Evolutionary conservation across 2,797 vertebrate genomes (phyloP).

Genomic region (Peromyscus eremicus): DNA sequence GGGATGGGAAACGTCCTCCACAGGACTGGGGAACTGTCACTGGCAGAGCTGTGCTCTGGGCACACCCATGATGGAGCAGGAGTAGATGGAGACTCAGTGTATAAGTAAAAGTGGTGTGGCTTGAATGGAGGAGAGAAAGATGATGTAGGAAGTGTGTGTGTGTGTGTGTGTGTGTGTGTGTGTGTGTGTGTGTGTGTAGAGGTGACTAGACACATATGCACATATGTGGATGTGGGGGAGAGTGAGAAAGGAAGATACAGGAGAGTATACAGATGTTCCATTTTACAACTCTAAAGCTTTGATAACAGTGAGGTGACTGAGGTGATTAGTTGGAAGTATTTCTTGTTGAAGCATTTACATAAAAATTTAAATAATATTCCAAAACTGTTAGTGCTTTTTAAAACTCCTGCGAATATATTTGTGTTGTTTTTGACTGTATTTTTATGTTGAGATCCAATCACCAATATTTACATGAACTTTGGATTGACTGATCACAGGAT

Average conservation of each 20-base stretch:
- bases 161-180: background rate
- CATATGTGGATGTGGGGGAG: background rate
- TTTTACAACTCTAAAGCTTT: background rate
- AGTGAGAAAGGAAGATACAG: background rate
- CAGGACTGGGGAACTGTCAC: background rate
- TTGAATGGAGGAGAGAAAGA: background rate
- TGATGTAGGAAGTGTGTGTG: background rate
- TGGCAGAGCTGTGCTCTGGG: too few relatives aligned
- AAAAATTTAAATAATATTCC: constrained; percentile 17
- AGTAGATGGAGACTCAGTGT: too few relatives aligned
- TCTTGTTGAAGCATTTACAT: background rate
- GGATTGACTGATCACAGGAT: background rate
- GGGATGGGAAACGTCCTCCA: background rate
- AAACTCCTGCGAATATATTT: background rate
- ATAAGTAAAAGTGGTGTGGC: background rate
- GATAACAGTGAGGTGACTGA: background rate
- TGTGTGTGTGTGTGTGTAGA: background rate
- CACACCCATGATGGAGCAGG: background rate
- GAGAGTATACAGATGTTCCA: background rate
- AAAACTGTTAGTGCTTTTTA: background rate
- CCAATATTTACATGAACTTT: background rate
- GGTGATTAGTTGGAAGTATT: background rate
- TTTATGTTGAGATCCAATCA: background rate
- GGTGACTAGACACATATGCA: background rate
- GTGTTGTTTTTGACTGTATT: background rate